phyloP scores from a whole-genome alignment of 2,888 invertebrate species.

The Polymixis lichenea region DNA sequence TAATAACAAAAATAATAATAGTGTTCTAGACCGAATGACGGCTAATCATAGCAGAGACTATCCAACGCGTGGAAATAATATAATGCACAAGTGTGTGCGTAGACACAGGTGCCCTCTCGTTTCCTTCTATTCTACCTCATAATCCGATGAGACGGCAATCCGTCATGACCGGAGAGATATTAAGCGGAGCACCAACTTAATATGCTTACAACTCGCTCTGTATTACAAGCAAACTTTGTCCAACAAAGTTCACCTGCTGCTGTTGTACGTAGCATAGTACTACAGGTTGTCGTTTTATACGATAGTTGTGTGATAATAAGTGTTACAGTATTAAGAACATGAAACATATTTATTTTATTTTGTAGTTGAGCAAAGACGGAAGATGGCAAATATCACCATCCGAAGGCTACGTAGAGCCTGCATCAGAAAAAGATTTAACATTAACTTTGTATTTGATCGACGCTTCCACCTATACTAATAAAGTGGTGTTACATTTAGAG shows the following conservation, averaged over 20 bases:
- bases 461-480: slow-evolving; percentile 84
- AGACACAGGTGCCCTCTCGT: background rate
- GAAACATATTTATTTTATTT: background rate
- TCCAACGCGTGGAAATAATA: background rate
- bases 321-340: background rate
- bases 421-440: slow-evolving; percentile 80
- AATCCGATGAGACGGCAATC: background rate
- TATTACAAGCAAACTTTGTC: too few relatives aligned
- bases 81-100: background rate
- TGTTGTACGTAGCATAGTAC: background rate
- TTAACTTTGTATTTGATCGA: slow-evolving; percentile 82
- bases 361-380: slow-evolving; percentile 82
- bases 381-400: slow-evolving; percentile 82
- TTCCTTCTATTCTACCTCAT: background rate
- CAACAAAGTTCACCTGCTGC: too few relatives aligned
- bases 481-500: slow-evolving; percentile 84
- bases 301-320: background rate
- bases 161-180: background rate
- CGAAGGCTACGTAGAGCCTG: slow-evolving; percentile 82
- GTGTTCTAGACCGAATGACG: background rate
- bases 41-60: background rate
- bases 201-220: background rate
- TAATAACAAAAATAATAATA: slow-evolving; percentile 6
- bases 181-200: background rate
- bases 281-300: background rate